Evolutionary conservation across 2,888 invertebrate species (phyloP).

Genomic region (Chrysolina haemoptera): DNA sequence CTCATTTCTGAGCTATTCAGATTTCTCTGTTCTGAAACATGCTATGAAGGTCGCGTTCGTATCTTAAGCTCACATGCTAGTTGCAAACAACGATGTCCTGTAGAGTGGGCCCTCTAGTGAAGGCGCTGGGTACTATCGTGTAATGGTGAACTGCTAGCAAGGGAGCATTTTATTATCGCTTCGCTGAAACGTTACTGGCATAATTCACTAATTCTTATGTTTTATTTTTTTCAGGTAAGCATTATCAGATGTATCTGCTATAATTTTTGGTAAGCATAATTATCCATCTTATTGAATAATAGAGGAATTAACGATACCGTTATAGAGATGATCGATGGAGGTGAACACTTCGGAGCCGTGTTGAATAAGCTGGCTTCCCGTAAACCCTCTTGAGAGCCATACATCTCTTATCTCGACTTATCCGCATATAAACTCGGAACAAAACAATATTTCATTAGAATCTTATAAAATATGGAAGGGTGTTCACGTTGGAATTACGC

Average conservation of each 20-base stretch:
- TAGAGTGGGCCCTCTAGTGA: no score
- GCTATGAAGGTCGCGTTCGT: no score
- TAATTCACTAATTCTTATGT: not conserved
- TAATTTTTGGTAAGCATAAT: slow-evolving; percentile 28
- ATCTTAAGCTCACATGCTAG: no score
- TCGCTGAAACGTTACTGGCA: no score
- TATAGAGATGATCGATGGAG: slow-evolving; percentile 37
- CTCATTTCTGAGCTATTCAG: no score
- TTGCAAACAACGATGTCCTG: no score
- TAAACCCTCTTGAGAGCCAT: slow-evolving; percentile 49
- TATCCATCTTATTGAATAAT: slow-evolving; percentile 38
- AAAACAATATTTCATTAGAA: slow-evolving; percentile 47
- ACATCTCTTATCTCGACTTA: slow-evolving; percentile 48
- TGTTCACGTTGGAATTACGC: not conserved
- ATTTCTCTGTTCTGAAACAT: no score
- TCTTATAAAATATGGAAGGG: slow-evolving; percentile 20
- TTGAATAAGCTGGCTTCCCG: slow-evolving; percentile 39
- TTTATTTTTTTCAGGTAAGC: slow-evolving; percentile 35
- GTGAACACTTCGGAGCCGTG: slow-evolving; percentile 34
- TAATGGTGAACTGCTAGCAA: no score
- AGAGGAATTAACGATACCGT: slow-evolving; percentile 37
- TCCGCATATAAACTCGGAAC: slow-evolving; percentile 45
- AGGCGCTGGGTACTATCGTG: no score
- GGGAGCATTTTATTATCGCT: no score
- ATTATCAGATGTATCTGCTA: slow-evolving; percentile 15